These are phyloP conservation scores for human DNA, from an alignment of 2,113 vertebrate genomes.

Conservation along the genomic window GRCh38 chrX:38914001-38914500, in stretches of 20 bases:
- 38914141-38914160: neutral
- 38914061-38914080: neutral
- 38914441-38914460: neutral
- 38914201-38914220: neutral
- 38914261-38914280: neutral
- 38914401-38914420: neutral
- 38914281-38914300: neutral
- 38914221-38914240: neutral
- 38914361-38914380: neutral
- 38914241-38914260: neutral
- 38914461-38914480: neutral
- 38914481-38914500: neutral
- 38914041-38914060: neutral
- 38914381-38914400: neutral
- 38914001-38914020: neutral
- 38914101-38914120: neutral
- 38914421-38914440: neutral
- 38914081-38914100: neutral
- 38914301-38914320: neutral
- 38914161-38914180: neutral
- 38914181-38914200: neutral
- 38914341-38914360: neutral
- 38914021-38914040: neutral
- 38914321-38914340: neutral
- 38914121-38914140: neutral